Evolutionary conservation across 2,113 vertebrate species (phyloP), one percentile per base, ranked within the genome.

Genomic region (Sorex araneus): DNA sequence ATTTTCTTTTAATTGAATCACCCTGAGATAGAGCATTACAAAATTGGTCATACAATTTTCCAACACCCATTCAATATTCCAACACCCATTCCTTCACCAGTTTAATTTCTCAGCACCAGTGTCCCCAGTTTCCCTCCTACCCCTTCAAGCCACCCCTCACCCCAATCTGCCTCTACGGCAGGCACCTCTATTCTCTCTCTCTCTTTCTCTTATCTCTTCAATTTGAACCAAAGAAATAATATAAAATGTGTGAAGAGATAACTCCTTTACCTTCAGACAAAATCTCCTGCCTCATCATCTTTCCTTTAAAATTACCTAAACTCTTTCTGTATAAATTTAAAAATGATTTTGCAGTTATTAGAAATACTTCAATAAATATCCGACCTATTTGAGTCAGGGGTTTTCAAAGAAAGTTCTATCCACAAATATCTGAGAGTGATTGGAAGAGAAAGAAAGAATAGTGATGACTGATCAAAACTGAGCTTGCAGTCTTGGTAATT

Each of bases 321-420:
- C 6, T 77, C 54, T 30, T 54, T 82, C 23, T 70, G 11, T 15
- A 43, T 1, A 75, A 18, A 74, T 45, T 85, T 71, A 71, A 66
- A 8, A 75, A 57, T 57, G 15, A 19, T n/a, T n/a, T 45, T 45
- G 34, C 7, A 21, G 1, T n/a, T 69, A 36, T 75, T 12, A 32
- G 43, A 86, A 81, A 84, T 19, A 23, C 6, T 70, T 8, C 34
- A 90, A 25, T 30, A 90, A 76, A 43, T 32, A 74, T 40, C 21
- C 1, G 36, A 92, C 16, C 13, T 78, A 73, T 76, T 54, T 83
- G 60, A 88, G 3, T 43, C 28, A 16, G 63, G 32, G 4, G 7
- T 54, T 83, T 66, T 43, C 34, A 87, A 71, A 87, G 34, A 83
- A 1, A 81, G 25, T 93, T 92, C 57, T 87, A 47, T 10, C 7